Evolutionary conservation across 2,113 vertebrate genomes (phyloP).

Genomic region (Grammomys surdaster): DNA sequence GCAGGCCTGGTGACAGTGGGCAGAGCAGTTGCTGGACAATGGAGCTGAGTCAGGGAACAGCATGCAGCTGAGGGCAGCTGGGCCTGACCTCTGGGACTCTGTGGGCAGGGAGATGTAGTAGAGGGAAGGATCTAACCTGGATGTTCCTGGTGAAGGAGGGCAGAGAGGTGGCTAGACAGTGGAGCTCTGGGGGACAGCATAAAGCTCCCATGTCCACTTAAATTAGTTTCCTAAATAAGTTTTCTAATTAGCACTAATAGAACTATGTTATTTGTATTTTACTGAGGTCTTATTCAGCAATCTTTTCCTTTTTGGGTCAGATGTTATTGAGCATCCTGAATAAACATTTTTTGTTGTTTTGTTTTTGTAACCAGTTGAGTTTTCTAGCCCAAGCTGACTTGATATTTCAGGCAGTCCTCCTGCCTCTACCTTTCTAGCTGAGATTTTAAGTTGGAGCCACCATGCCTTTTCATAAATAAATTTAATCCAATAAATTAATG

Average conservation of each 20-base stretch:
- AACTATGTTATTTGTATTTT: constrained; percentile 38
- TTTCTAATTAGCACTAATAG: constrained; percentile 36
- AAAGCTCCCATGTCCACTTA: neutral
- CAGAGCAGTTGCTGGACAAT: no score
- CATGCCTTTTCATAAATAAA: neutral
- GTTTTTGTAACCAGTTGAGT: neutral
- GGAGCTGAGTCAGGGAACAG: no score
- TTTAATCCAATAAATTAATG: constrained; percentile 37
- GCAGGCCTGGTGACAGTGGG: no score
- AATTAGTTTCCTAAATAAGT: neutral
- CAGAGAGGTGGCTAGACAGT: no score
- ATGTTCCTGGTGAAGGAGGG: no score
- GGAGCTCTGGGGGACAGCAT: no score
- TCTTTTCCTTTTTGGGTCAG: constrained; percentile 2
- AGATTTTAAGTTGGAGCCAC: neutral
- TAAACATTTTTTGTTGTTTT: neutral
- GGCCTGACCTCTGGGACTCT: no score
- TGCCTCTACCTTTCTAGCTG: neutral
- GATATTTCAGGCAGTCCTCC: neutral
- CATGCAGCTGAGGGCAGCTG: no score
- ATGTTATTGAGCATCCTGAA: constrained; percentile 13
- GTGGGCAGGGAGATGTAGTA: no score
- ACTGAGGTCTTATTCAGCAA: constrained; percentile 45
- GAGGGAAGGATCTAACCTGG: no score
- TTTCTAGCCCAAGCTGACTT: neutral